Evolutionary conservation across 92 coral and sea anemone species (phyloP).

Genomic region (Nematostella vectensis): DNA sequence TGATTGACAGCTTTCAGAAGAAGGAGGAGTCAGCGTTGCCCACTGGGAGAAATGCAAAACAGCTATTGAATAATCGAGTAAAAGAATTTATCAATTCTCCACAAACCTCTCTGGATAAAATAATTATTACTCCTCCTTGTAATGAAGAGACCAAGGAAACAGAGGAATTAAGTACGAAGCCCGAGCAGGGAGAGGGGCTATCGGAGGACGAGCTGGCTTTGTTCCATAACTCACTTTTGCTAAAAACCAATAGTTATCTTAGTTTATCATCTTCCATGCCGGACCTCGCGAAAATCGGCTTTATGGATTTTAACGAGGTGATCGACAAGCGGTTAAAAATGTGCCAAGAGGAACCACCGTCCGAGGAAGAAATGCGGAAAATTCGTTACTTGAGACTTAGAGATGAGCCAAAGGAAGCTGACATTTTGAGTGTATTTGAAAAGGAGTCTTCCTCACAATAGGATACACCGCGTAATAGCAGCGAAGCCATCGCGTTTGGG

Average conservation of each 20-base stretch:
- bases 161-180: background rate
- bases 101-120: conserved; percentile 4
- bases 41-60: too few species aligned
- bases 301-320: conserved; percentile 77
- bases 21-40: too few species aligned
- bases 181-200: background rate
- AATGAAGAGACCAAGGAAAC: conserved; percentile 1
- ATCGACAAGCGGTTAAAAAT: conserved; percentile 56
- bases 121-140: conserved; percentile 5
- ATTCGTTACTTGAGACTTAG: conserved; percentile 69
- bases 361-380: conserved; percentile 69
- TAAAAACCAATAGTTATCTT: conserved; percentile 47
- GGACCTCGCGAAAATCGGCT: conserved; percentile 68
- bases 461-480: background rate
- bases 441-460: conserved; percentile 20
- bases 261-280: conserved; percentile 44
- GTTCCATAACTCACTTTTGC: conserved; percentile 48
- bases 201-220: conserved; percentile 17
- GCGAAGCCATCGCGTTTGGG: too few species aligned
- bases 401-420: conserved; percentile 36
- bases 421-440: conserved; percentile 46
- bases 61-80: background rate
- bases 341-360: conserved; percentile 56
- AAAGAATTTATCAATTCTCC: conserved; percentile 2
- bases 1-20: too few species aligned